A percentile compares a stretch with the other conserved stretches of the same genome.
phyloP scores from a whole-genome alignment of 2,888 invertebrate genomes.

The Philhelius pedissequus region DNA sequence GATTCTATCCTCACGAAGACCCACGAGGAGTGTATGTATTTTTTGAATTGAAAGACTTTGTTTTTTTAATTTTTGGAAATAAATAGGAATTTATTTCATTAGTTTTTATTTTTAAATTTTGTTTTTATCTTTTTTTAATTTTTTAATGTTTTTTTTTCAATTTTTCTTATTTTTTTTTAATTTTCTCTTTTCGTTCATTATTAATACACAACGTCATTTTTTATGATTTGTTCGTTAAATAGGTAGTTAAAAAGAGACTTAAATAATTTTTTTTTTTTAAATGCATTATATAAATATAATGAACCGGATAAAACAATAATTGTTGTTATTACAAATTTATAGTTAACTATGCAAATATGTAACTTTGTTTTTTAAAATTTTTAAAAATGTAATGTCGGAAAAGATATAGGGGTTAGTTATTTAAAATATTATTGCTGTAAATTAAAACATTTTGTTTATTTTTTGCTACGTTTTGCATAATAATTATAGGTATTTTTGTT shows the following conservation, averaged over 20 bases:
- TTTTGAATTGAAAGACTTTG: background rate
- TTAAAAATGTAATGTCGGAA: background rate
- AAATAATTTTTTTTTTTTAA: background rate
- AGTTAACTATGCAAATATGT: background rate
- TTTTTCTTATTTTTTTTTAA: background rate
- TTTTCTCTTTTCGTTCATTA: slow-evolving; percentile 14
- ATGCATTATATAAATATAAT: background rate
- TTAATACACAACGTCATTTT: slow-evolving; percentile 30
- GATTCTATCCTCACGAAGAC: too few relatives aligned
- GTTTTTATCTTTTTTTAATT: slow-evolving; percentile 1
- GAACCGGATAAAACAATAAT: slow-evolving; percentile 7
- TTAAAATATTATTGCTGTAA: slow-evolving; percentile 23
- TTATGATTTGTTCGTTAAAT: slow-evolving; percentile 42
- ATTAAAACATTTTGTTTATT: background rate
- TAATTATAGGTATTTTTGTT: background rate
- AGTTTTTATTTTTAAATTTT: slow-evolving; percentile 22
- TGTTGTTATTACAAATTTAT: background rate
- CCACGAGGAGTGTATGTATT: background rate
- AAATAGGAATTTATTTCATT: slow-evolving; percentile 39
- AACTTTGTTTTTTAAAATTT: background rate
- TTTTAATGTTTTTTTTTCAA: background rate
- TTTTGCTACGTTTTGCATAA: background rate
- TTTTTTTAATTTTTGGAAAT: slow-evolving; percentile 38
- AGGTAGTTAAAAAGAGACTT: background rate
- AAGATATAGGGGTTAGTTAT: slow-evolving; percentile 23